phyloP scores from a whole-genome alignment of 2,888 invertebrate species.

The Cephus rjabovi region DNA sequence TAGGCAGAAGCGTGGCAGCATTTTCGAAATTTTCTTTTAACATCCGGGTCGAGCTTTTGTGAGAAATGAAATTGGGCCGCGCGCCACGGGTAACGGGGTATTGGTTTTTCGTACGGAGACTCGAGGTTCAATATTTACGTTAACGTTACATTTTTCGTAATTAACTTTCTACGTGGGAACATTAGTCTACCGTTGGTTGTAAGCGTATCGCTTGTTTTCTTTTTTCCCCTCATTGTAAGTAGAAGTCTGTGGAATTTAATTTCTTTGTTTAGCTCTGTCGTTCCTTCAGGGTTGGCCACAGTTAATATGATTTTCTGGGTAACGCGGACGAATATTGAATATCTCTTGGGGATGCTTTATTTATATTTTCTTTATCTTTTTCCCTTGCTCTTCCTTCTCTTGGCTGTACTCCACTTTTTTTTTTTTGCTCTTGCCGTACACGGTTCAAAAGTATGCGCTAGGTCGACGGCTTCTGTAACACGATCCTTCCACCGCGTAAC shows the following conservation, averaged over 20 bases:
- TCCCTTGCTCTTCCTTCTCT: neutral
- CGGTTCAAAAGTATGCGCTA: slow-evolving; percentile 15
- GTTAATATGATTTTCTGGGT: neutral
- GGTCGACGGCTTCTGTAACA: slow-evolving; percentile 51
- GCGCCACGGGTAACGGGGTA: neutral
- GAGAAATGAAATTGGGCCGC: neutral
- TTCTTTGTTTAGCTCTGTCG: neutral
- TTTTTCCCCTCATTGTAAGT: too few species aligned
- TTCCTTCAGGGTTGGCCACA: neutral
- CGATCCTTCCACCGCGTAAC: slow-evolving; percentile 42
- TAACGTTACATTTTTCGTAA: too few species aligned
- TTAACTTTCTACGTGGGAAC: too few species aligned
- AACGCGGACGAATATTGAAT: neutral
- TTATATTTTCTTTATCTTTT: neutral
- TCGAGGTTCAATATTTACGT: too few species aligned
- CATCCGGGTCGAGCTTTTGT: neutral
- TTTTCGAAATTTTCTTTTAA: neutral
- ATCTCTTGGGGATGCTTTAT: neutral
- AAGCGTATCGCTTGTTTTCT: too few species aligned
- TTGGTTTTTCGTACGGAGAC: neutral
- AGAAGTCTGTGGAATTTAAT: neutral
- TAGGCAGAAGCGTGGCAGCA: neutral
- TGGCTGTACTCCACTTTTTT: slow-evolving; percentile 5
- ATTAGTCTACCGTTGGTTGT: too few species aligned
- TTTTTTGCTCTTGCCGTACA: slow-evolving; percentile 5